Percentiles rank a stretch among this genome's conserved stretches.
phyloP scores from a whole-genome alignment of 2,113 vertebrate species.

The Thryonomys swinderianus region DNA sequence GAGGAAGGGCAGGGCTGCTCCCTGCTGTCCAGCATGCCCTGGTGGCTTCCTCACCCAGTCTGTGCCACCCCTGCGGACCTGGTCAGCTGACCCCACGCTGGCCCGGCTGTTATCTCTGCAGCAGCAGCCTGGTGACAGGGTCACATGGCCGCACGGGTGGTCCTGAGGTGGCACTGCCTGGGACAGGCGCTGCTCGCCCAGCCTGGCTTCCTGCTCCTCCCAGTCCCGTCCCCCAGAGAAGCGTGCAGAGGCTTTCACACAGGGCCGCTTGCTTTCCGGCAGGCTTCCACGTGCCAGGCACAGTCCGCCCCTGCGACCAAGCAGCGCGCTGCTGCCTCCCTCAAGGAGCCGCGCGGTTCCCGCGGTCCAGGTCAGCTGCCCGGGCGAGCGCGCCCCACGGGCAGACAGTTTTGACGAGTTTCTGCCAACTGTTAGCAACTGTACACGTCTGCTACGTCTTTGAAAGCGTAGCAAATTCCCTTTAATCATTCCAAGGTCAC shows the following conservation, averaged over 20 bases:
- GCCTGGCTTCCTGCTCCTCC: too few species aligned
- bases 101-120: conserved; percentile 81
- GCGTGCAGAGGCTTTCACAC: rapidly evolving
- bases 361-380: not conserved
- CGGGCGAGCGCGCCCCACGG: not conserved
- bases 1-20: conserved; percentile 93
- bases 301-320: not conserved
- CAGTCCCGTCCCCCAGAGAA: not conserved
- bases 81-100: conserved; percentile 91
- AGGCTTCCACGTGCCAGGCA: not conserved
- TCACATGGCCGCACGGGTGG: too few species aligned
- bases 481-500: not conserved
- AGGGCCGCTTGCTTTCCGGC: not conserved
- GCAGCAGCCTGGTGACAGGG: too few species aligned
- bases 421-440: not conserved
- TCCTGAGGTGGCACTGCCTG: rapidly evolving
- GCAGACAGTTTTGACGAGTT: not conserved
- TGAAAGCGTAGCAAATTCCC: not conserved
- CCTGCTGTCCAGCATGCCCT: conserved; percentile 94
- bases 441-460: not conserved
- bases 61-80: too few species aligned
- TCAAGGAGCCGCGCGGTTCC: not conserved
- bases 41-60: conserved; percentile 93
- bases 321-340: not conserved
- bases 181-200: not conserved